phyloP scores from a whole-genome alignment of 1,140 invertebrate species.

The Oedothorax gibbosus region DNA sequence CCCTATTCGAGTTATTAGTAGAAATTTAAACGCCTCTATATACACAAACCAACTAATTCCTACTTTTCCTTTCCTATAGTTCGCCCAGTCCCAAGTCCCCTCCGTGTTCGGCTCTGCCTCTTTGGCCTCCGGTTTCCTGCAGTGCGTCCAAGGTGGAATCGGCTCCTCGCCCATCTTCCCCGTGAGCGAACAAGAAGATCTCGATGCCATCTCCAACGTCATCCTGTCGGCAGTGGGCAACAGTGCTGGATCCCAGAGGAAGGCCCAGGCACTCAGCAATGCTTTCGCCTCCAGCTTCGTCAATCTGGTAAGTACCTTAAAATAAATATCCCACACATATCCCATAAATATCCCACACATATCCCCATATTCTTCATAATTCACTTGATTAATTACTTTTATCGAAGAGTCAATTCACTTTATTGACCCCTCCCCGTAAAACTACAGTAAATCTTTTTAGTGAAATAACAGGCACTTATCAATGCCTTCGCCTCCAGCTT shows the following conservation, averaged over 20 bases:
- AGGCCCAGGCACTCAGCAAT: background rate
- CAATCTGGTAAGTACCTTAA: background rate
- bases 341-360: too few species aligned
- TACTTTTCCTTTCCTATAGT: too few species aligned
- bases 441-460: too few species aligned
- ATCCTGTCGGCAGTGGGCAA: conserved; percentile 7
- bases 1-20: too few species aligned
- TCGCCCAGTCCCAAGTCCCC: background rate
- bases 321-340: background rate
- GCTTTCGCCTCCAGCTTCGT: conserved; percentile 17
- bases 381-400: too few species aligned
- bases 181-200: conserved; percentile 7
- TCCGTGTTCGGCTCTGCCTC: background rate
- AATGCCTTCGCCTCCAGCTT: conserved; percentile 15
- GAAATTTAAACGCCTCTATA: too few species aligned
- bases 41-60: too few species aligned
- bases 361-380: too few species aligned
- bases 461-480: too few species aligned
- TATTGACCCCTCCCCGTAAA: too few species aligned
- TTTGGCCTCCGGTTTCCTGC: background rate
- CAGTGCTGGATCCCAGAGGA: background rate
- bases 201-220: conserved; percentile 6
- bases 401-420: too few species aligned
- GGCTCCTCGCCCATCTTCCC: background rate
- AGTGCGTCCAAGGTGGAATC: conserved; percentile 5